Base-by-base conservation (phyloP, 2,113 vertebrate species). In the Cyprinodon variegatus region DNA sequence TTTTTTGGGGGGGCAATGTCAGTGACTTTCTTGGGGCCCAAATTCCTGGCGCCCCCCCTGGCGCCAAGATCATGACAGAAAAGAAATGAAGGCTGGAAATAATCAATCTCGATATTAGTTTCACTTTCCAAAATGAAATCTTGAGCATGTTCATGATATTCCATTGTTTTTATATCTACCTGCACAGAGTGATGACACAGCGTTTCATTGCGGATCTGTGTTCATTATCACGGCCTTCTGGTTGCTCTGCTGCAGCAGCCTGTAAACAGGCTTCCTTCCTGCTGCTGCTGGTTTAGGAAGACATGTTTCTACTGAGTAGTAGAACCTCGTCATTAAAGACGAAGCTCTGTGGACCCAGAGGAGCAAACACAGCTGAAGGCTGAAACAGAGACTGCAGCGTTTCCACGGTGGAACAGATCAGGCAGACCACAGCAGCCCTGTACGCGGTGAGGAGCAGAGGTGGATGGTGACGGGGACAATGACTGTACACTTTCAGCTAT, bases 371-470 rank as follows among this genome's bases (percentile, higher is more conserved):
- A 29, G 29, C 29, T 29, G 29, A 62, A 14, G 39, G 4, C n/a
- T 59, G 41, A 22, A 61, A 63, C 10, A 60, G 76, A 73, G 64
- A 65, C 22, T 12, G 61, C 29, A 14, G 70, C 37, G 41, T 86
- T 90, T 90, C 86, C 88, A 80, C 77, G 59, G 77, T 70, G 86
- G 88, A 90, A 88, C 88, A 74, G n/a, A 83, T 78, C 43, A 83
- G 72, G 61, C 72, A 77, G 77, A 88, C 78, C 86, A 86, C 83
- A 90, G 81, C 74, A 72, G 72, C 38, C 2, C 76, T 72, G 66
- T 63, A 64, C 14, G 65, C 29, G 17, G 48, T 39, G 59, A 12
- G 66, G 66, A 77, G 82, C 84, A 88, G 86, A 60, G 89, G 89
- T 85, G 84, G 84, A 82, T 76, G 82, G 68, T 75, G 77, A 88